Evolutionary conservation across 2,797 vertebrate genomes (phyloP), one percentile per base, ranked within the genome.

Genomic region (Coendou prehensilis): DNA sequence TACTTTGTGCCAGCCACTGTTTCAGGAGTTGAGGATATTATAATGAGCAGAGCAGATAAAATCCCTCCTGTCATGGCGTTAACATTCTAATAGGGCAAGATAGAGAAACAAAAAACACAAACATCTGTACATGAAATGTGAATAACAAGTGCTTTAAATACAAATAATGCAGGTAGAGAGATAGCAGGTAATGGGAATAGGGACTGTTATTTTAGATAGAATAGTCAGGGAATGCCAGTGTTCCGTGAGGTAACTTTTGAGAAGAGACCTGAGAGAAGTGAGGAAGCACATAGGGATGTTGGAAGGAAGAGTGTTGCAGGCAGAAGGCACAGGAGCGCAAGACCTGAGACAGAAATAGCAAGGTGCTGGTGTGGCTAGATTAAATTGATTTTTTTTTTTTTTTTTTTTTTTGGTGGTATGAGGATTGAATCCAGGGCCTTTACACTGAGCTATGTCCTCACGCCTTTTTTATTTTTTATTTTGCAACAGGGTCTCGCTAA

Each of bases 111-210:
- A 82, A 63, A 67, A 0, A 57, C 33, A 86, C 23, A 76, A 33
- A 50, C 3, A 20, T 0, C 17, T 87, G 5, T 81, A 92, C 4
- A 33, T 83, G 59, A 78, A 88, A 78, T 87, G 37, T 93, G 50
- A 95, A 50, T 69, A 85, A 64, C 57, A 96, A 90, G 22, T 87
- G 10, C n/a, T 79, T 87, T 80, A 87, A 94, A 90, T 73, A 91
- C 94, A 96, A 82, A 50, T 41, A 73, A 57, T 83, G 30, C 30
- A 85, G 47, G 30, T 84, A 86, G 84, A 54, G 63, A 59, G 20
- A n/a, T 67, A 87, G 63, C 85, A 83, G 61, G 61, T 86, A 45
- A 92, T 89, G 30, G 52, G 52, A 87, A 20, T 41, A 9, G 47
- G 33, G 54, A 20, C 50, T 89, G 17, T 92, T 83, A 13, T 91